Conservation (phyloP, 2,888 invertebrate genomes). For the Eupithecia abbreviata region DNA sequence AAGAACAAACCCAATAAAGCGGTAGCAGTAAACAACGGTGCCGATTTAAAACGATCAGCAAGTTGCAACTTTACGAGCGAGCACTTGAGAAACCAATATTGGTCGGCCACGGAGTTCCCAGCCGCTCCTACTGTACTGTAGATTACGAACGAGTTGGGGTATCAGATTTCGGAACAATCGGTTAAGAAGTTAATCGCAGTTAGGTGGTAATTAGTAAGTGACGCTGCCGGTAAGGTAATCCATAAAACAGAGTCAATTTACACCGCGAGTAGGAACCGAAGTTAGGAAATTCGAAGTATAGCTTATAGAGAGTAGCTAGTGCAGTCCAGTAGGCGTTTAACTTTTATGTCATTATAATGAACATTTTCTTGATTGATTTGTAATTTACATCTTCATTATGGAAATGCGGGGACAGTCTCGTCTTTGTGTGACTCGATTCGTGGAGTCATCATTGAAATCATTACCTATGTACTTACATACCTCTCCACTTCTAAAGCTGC, state of each 20-base stretch:
- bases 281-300: not conserved
- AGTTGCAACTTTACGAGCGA: constrained; percentile 59
- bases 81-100: constrained; percentile 56
- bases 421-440: not conserved
- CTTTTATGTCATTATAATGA: not conserved
- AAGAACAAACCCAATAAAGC: constrained; percentile 50
- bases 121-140: constrained; percentile 21
- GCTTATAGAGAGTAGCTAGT: constrained; percentile 8
- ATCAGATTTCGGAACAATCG: not conserved
- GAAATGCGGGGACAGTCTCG: not conserved
- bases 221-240: constrained; percentile 55
- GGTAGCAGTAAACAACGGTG: constrained; percentile 55
- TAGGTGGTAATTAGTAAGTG: constrained; percentile 7
- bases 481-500: not conserved
- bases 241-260: constrained; percentile 52
- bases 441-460: not conserved
- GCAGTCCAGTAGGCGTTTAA: not conserved
- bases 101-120: constrained; percentile 38
- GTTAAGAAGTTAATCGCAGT: not conserved
- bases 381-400: not conserved
- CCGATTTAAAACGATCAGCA: constrained; percentile 51
- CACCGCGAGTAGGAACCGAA: constrained; percentile 12
- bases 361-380: not conserved
- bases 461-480: not conserved
- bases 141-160: not conserved